Percentiles rank a stretch among this genome's conserved stretches.
Conservation (phyloP, 2,888 invertebrate genomes). For the Aporophyla nigra region DNA sequence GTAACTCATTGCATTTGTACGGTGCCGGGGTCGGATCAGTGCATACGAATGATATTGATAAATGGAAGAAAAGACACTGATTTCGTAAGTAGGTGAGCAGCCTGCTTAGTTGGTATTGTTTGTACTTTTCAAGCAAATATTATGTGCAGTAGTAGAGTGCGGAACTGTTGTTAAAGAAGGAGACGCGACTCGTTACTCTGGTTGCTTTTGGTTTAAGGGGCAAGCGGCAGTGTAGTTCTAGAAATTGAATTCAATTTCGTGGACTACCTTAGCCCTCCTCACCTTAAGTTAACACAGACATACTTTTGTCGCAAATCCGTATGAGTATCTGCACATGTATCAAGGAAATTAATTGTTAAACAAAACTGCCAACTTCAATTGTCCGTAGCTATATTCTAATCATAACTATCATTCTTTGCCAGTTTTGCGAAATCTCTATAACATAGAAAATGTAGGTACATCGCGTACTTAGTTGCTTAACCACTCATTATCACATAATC, state of each 20-base stretch:
- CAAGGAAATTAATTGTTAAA: neutral
- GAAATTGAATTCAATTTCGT: no score
- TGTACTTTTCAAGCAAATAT: neutral
- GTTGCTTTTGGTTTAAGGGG: neutral
- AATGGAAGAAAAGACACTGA: constrained; percentile 35
- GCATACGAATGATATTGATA: constrained; percentile 38
- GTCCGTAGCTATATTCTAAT: neutral
- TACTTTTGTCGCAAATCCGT: neutral
- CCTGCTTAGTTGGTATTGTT: constrained; percentile 1
- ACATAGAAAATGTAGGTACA: neutral
- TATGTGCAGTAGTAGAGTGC: constrained; percentile 1
- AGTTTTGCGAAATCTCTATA: neutral
- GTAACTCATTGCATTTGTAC: constrained; percentile 38
- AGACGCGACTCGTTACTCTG: neutral
- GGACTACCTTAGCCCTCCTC: no score
- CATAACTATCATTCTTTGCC: neutral
- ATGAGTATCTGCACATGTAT: neutral
- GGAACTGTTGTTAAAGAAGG: neutral
- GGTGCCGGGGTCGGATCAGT: constrained; percentile 39
- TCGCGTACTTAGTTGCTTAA: neutral
- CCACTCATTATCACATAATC: neutral
- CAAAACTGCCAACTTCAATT: neutral
- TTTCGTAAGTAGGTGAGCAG: constrained; percentile 26
- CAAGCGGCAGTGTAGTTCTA: no score
- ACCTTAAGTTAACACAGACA: neutral